These are phyloP conservation scores for Eidolon helvum DNA, from an alignment of 2,113 vertebrate species.

Conservation along the genomic window DNA sequence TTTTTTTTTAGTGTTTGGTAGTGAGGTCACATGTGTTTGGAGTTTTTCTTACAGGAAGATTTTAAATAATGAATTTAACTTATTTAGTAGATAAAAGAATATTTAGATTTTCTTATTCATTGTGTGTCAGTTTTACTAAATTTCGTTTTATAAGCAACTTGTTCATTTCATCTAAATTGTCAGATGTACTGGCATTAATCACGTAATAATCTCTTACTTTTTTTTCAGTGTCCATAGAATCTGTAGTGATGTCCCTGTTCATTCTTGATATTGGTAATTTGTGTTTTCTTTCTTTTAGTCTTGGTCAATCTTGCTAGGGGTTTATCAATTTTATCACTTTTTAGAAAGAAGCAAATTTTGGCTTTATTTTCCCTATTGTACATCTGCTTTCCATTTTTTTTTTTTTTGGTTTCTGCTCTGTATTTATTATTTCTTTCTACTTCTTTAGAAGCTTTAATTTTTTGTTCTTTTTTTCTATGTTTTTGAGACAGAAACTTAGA, in stretches of 20 bases:
- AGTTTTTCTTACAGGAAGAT: not conserved
- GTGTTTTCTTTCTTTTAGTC: not conserved
- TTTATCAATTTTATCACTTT: not conserved
- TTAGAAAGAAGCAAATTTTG: not conserved
- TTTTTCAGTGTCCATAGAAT: not conserved
- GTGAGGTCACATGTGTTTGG: not conserved
- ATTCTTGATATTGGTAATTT: not conserved
- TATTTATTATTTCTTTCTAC: not conserved
- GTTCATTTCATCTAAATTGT: not conserved
- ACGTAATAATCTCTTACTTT: not conserved
- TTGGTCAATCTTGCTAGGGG: not conserved
- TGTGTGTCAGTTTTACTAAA: not conserved
- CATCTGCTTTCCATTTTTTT: not conserved
- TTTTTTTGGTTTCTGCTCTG: not conserved
- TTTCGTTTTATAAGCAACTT: not conserved
- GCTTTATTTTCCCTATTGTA: not conserved
- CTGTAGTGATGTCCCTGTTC: not conserved
- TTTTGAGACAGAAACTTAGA: not conserved
- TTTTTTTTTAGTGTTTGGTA: not conserved
- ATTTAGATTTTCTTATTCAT: not conserved
- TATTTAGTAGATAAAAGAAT: not conserved
- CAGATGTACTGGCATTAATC: not conserved
- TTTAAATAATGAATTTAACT: conserved; percentile 1
- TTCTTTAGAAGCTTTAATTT: not conserved
- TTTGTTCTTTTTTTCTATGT: not conserved